A percentile compares a stretch with the other conserved stretches of the same genome.
Conservation (phyloP, 1,140 invertebrate species). For the Drosophila nasuta region DNA sequence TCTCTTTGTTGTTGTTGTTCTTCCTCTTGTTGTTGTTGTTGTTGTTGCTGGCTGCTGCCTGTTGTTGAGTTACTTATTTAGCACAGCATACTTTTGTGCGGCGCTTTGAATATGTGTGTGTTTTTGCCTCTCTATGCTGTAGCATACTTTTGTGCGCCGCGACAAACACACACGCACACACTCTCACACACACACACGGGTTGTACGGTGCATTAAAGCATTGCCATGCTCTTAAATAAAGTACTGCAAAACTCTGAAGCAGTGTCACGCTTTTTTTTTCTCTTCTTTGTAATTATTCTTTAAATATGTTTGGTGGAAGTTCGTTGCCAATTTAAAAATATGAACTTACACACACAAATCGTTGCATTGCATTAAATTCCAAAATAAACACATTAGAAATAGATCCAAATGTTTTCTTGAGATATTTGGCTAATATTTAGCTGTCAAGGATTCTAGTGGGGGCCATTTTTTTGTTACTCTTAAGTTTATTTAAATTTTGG, state of each 20-base stretch:
- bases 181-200: not conserved
- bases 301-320: no score
- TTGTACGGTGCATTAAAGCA: not conserved
- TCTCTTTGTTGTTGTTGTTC: slow-evolving; percentile 18
- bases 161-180: no score
- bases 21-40: slow-evolving; percentile 8
- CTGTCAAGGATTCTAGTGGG: no score
- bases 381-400: no score
- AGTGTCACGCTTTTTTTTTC: not conserved
- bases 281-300: no score
- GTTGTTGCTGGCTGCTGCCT: slow-evolving; percentile 8
- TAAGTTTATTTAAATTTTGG: no score
- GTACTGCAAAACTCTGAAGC: not conserved
- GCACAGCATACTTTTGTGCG: slow-evolving; percentile 66
- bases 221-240: not conserved
- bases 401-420: no score
- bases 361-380: no score
- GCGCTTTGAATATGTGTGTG: slow-evolving; percentile 53
- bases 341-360: no score
- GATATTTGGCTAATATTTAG: no score
- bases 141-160: slow-evolving; percentile 24
- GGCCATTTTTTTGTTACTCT: no score
- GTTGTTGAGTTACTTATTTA: slow-evolving; percentile 72
- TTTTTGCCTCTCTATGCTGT: not conserved
- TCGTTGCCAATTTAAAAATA: no score